Percentiles rank a stretch among this genome's conserved stretches.
These are phyloP conservation scores for Vanacampus margaritifer DNA, from an alignment of 2,113 vertebrate species.

Conservation along the genomic window DNA sequence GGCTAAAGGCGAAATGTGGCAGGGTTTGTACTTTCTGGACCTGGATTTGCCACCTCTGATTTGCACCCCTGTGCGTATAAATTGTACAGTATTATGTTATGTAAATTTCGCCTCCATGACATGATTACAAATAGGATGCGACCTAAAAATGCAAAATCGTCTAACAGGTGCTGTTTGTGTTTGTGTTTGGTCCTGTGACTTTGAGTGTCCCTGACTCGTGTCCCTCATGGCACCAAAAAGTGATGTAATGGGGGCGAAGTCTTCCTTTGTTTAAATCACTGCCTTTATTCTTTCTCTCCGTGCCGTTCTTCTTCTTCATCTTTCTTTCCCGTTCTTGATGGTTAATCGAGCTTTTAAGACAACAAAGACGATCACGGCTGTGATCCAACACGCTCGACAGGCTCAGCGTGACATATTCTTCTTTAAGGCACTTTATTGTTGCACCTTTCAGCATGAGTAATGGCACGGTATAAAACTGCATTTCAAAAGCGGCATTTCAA, in stretches of 20 bases:
- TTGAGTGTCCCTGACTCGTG: conserved; percentile 36
- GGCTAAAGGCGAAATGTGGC: too few species aligned
- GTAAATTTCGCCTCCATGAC: not conserved
- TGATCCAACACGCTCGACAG: conserved; percentile 5
- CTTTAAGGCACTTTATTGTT: conserved; percentile 3
- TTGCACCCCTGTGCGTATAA: too few species aligned
- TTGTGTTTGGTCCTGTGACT: conserved; percentile 36
- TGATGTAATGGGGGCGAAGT: conserved; percentile 55
- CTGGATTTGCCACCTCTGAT: too few species aligned
- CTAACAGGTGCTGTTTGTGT: conserved; percentile 11
- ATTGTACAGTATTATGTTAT: not conserved
- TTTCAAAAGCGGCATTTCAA: conserved; percentile 11
- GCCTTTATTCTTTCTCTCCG: conserved; percentile 19
- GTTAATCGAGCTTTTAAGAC: conserved; percentile 13
- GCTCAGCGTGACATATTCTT: conserved; percentile 1
- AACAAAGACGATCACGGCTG: not conserved
- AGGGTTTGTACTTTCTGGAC: too few species aligned
- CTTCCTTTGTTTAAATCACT: conserved; percentile 51
- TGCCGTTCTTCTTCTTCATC: not conserved
- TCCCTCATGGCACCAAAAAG: conserved; percentile 36
- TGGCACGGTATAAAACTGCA: not conserved
- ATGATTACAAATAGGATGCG: not conserved
- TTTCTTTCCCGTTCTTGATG: not conserved
- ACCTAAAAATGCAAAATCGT: not conserved
- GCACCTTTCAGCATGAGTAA: conserved; percentile 11